phyloP scores from a whole-genome alignment of 2,888 invertebrate genomes.

The Himalopsyche tibetana region DNA sequence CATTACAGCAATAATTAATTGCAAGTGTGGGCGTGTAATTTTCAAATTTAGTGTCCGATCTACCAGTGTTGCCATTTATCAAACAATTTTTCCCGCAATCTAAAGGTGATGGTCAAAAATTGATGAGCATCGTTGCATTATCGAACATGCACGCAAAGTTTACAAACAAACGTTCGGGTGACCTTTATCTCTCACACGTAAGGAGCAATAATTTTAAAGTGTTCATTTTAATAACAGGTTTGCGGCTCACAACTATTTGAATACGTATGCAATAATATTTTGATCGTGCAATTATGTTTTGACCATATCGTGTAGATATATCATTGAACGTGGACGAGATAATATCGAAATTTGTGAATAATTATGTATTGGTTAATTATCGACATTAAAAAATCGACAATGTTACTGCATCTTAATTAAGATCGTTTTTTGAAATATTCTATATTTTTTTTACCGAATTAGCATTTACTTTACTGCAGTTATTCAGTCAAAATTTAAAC shows the following conservation, averaged over 20 bases:
- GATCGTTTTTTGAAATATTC: too few species aligned
- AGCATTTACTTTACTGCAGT: too few species aligned
- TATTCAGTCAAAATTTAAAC: too few species aligned
- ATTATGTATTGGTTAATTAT: too few species aligned
- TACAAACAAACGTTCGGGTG: not conserved
- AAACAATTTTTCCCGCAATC: not conserved
- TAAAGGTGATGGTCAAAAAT: constrained; percentile 17
- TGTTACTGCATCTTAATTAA: too few species aligned
- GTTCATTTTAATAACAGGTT: constrained; percentile 29
- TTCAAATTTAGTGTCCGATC: too few species aligned
- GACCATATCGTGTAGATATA: not conserved
- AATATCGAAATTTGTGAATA: too few species aligned
- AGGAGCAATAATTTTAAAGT: not conserved
- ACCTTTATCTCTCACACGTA: constrained; percentile 12
- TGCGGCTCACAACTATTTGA: not conserved
- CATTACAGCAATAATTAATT: too few species aligned
- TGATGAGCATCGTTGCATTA: constrained; percentile 4
- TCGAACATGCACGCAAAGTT: constrained; percentile 9
- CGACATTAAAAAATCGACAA: too few species aligned
- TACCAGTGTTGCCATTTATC: constrained; percentile 3
- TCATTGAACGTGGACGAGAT: too few species aligned
- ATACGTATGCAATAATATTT: constrained; percentile 6
- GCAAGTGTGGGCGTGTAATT: too few species aligned
- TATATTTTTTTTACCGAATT: too few species aligned
- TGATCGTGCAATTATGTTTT: not conserved